phyloP scores from a whole-genome alignment of 2,797 vertebrate genomes.

The Rhinella marina region DNA sequence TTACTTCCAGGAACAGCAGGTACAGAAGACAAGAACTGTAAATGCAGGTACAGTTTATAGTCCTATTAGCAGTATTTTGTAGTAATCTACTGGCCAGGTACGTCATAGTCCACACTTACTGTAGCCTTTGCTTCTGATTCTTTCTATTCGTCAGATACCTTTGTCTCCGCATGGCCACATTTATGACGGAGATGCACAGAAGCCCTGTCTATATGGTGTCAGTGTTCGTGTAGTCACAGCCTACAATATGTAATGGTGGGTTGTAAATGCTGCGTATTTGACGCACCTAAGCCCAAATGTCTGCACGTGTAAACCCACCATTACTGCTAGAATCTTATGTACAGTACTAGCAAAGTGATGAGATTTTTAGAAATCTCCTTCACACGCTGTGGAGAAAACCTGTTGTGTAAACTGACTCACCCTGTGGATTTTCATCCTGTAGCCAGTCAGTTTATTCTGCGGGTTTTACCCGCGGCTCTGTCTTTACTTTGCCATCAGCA shows the following conservation, averaged over 20 bases:
- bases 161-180: not conserved
- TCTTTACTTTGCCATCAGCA: too few relatives aligned
- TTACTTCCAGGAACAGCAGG: not conserved
- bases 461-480: too few relatives aligned
- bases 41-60: not conserved
- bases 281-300: too few relatives aligned
- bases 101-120: not conserved
- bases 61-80: not conserved
- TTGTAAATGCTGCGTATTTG: too few relatives aligned
- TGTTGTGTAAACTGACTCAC: too few relatives aligned
- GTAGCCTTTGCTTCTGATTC: not conserved
- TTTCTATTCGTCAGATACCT: not conserved
- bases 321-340: too few relatives aligned
- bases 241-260: not conserved
- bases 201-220: not conserved
- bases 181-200: not conserved
- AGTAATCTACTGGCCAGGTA: not conserved
- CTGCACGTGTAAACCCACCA: too few relatives aligned
- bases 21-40: not conserved
- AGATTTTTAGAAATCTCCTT: too few relatives aligned
- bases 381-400: too few relatives aligned
- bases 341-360: too few relatives aligned
- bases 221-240: not conserved
- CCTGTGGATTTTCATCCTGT: too few relatives aligned
- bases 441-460: too few relatives aligned